A percentile compares a stretch with the other conserved stretches of the same genome.
These are phyloP conservation scores for Margaritifera margaritifera DNA, from an alignment of 2,888 invertebrate species.

Conservation along the genomic window DNA sequence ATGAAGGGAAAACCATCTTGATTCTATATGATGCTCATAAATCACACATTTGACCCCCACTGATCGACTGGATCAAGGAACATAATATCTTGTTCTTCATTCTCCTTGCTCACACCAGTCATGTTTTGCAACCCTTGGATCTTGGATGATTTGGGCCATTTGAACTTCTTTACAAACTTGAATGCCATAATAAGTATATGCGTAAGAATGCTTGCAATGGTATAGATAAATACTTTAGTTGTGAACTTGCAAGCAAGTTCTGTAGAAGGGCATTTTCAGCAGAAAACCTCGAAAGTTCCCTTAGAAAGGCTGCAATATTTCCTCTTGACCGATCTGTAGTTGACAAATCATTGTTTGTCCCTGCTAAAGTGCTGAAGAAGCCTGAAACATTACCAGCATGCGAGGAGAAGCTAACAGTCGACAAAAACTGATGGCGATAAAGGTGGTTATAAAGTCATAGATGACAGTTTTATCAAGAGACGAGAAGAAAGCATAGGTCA, in stretches of 20 bases:
- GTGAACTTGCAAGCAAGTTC: slow-evolving; percentile 4
- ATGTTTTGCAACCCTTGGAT: slow-evolving; percentile 6
- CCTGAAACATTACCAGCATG: too few species aligned
- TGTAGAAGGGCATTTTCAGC: slow-evolving; percentile 8
- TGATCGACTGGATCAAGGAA: slow-evolving; percentile 8
- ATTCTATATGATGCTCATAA: slow-evolving; percentile 13
- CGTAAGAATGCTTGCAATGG: neutral
- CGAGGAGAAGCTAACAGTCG: neutral
- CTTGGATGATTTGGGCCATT: slow-evolving; percentile 12
- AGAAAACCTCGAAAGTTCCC: slow-evolving; percentile 5
- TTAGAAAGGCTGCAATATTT: slow-evolving; percentile 14
- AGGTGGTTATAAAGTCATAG: neutral
- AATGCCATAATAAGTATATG: too few species aligned
- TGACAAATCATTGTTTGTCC: neutral
- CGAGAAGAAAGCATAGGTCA: slow-evolving; percentile 1
- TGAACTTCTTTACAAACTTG: slow-evolving; percentile 15
- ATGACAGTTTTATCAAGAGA: neutral
- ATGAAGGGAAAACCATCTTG: neutral
- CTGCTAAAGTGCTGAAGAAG: neutral
- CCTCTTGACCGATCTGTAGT: slow-evolving; percentile 1
- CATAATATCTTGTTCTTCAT: slow-evolving; percentile 11
- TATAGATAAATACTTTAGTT: slow-evolving; percentile 1
- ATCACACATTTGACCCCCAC: slow-evolving; percentile 5
- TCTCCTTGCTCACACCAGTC: too few species aligned
- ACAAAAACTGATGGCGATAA: neutral